Conservation (phyloP, 2,888 invertebrate species). For the Euclidia mi region DNA sequence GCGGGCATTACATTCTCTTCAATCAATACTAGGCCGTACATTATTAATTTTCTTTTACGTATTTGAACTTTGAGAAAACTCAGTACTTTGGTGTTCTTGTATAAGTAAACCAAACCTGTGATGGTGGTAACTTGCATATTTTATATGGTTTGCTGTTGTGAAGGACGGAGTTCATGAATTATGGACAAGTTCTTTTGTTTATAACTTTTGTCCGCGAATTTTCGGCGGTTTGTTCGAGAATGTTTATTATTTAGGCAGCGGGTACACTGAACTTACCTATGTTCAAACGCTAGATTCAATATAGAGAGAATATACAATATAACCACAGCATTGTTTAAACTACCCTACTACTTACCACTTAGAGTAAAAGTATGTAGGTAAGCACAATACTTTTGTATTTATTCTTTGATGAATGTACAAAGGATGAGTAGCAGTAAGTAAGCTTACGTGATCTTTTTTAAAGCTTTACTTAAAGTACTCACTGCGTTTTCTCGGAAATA, state of each 20-base stretch:
- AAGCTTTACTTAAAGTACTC: too few relatives aligned
- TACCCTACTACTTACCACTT: too few relatives aligned
- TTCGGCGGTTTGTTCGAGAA: conserved; percentile 15
- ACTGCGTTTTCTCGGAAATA: too few relatives aligned
- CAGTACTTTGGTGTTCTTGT: conserved; percentile 12
- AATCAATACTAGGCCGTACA: conserved; percentile 15
- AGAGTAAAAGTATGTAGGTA: too few relatives aligned
- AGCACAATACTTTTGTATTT: too few relatives aligned
- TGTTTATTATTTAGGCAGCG: conserved; percentile 17
- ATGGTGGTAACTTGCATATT: conserved; percentile 43
- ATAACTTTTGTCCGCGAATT: conserved; percentile 12
- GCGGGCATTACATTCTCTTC: background rate
- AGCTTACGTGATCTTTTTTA: too few relatives aligned
- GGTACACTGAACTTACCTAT: conserved; percentile 1
- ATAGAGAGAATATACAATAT: background rate
- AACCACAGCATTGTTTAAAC: too few relatives aligned
- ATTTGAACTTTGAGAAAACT: conserved; percentile 29
- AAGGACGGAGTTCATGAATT: conserved; percentile 18
- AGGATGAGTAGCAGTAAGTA: too few relatives aligned
- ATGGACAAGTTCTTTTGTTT: conserved; percentile 30
- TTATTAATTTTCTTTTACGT: conserved; percentile 37
- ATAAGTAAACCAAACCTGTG: conserved; percentile 24
- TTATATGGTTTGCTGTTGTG: conserved; percentile 31
- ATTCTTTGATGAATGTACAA: too few relatives aligned
- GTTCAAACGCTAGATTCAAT: conserved; percentile 3